Base-by-base conservation (phyloP, 1,140 invertebrate species). In the Solenopsis fugax region DNA sequence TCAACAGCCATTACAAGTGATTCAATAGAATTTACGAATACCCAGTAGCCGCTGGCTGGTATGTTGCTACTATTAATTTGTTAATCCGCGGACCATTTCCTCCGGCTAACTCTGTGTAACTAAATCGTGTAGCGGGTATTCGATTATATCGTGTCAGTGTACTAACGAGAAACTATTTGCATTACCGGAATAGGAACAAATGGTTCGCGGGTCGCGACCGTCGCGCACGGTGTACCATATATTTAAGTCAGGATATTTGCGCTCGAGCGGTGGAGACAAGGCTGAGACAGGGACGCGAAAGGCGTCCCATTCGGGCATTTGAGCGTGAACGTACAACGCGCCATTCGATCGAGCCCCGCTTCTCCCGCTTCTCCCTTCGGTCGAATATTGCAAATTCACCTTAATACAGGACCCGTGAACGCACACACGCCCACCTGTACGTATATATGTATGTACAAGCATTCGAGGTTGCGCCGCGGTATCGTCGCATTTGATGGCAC, bases 401-500 rank as follows among this genome's bases (percentile, higher is more conserved):
- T 50, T 75, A 73, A 50, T 82, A 58, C 69, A 50, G 45, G 24
- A n/a, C 29, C 45, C 7, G 45, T 24, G 45, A 67, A 80, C 50
- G 80, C 29, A 34, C 18, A 13, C 37, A 13, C 37, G 54, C 54
- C 37, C 34, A 48, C 16, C 12, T 6, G 21, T 45, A 45, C 10
- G 24, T 64, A 34, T 81, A 29, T 89, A 88, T 67, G 4, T 7
- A 41, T 41, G 41, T 41, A 86, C 72, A 41, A 13, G 48, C 56
- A 54, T 85, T 62, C 81, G 60, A 58, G 78, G 67, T 50, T 56
- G 37, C 48, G 72, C 58, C 73, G 45, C 81, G 62, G 72, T 88
- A 85, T 87, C 88, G 81, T 80, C 88, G 87, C 90, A 86, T 93
- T 93, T 94, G 92, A 93, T 93, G 92, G 90, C 87, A 69, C 54